Percentiles rank a stretch among this genome's conserved stretches.
Evolutionary conservation across 2,797 vertebrate species (phyloP).

Genomic region (Pachyuromys duprasi): DNA sequence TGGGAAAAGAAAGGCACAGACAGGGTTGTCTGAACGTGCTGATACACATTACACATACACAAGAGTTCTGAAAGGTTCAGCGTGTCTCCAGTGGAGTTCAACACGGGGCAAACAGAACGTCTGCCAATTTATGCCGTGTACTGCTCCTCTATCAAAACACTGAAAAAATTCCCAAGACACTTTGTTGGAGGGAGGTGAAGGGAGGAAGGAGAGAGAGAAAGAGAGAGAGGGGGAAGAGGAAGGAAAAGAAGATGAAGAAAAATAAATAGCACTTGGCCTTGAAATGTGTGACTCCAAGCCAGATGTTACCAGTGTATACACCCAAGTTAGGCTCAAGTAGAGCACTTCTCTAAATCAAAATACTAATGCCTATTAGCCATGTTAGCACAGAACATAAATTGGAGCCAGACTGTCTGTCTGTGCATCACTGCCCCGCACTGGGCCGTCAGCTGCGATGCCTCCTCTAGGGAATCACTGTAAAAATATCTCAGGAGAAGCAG

Average conservation of each 20-base stretch:
- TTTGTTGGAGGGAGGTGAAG: slow-evolving; percentile 46
- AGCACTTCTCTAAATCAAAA: slow-evolving; percentile 83
- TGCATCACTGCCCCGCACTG: slow-evolving; percentile 78
- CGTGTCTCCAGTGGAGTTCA: slow-evolving; percentile 66
- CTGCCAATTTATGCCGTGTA: slow-evolving; percentile 70
- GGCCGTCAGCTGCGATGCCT: slow-evolving; percentile 84
- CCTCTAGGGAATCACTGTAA: slow-evolving; percentile 81
- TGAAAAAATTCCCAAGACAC: slow-evolving; percentile 67
- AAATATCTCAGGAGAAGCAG: slow-evolving; percentile 83
- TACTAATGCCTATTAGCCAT: slow-evolving; percentile 80
- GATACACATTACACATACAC: slow-evolving; percentile 25
- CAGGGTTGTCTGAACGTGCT: slow-evolving; percentile 52
- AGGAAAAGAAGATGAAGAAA: background rate
- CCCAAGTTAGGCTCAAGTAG: slow-evolving; percentile 76
- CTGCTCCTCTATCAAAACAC: slow-evolving; percentile 58
- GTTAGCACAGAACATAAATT: slow-evolving; percentile 82
- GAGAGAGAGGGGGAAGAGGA: background rate
- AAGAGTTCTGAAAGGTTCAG: slow-evolving; percentile 59
- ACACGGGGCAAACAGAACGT: slow-evolving; percentile 64
- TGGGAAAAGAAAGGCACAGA: slow-evolving; percentile 31
- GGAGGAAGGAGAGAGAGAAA: too few relatives aligned
- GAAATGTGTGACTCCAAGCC: slow-evolving; percentile 76
- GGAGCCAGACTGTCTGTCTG: slow-evolving; percentile 89
- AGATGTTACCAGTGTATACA: slow-evolving; percentile 78
- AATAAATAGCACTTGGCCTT: slow-evolving; percentile 52